phyloP scores from a whole-genome alignment of 1,140 invertebrate species.

The honey bee (Apis mellifera) region DNA sequence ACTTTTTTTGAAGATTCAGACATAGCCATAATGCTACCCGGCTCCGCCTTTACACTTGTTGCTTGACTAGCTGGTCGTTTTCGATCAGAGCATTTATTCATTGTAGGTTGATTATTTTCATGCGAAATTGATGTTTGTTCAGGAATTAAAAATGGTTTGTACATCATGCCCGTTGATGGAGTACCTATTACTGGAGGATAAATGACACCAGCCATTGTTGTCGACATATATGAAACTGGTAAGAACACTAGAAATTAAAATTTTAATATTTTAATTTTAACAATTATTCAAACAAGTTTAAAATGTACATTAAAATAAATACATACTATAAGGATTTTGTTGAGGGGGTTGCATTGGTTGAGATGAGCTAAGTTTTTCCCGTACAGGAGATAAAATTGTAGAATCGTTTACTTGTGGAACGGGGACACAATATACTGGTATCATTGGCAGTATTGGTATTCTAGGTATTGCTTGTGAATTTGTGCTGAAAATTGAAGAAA shows the following conservation, averaged over 20 bases:
- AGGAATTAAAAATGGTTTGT: constrained; percentile 78
- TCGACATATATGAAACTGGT: constrained; percentile 64
- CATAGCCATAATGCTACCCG: constrained; percentile 82
- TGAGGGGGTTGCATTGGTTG: constrained; percentile 47
- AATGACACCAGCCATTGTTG: constrained; percentile 81
- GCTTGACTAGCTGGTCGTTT: constrained; percentile 82
- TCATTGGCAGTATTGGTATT: constrained; percentile 76
- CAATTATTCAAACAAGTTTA: background rate
- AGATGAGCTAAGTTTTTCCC: constrained; percentile 66
- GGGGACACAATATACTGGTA: constrained; percentile 85
- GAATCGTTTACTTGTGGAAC: constrained; percentile 59
- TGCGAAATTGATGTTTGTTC: constrained; percentile 50
- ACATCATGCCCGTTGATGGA: constrained; percentile 76
- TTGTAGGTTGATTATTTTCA: constrained; percentile 13
- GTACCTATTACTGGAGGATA: constrained; percentile 81
- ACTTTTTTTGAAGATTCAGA: constrained; percentile 84
- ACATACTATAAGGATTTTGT: constrained; percentile 70
- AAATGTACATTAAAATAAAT: background rate
- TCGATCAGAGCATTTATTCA: constrained; percentile 38
- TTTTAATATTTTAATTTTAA: background rate
- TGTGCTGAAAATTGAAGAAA: constrained; percentile 37
- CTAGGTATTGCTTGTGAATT: constrained; percentile 53
- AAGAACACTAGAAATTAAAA: constrained; percentile 51
- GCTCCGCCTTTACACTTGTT: constrained; percentile 85
- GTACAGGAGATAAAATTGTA: constrained; percentile 31